Conservation (phyloP, 2,113 vertebrate genomes). For the Lamprotornis superbus region DNA sequence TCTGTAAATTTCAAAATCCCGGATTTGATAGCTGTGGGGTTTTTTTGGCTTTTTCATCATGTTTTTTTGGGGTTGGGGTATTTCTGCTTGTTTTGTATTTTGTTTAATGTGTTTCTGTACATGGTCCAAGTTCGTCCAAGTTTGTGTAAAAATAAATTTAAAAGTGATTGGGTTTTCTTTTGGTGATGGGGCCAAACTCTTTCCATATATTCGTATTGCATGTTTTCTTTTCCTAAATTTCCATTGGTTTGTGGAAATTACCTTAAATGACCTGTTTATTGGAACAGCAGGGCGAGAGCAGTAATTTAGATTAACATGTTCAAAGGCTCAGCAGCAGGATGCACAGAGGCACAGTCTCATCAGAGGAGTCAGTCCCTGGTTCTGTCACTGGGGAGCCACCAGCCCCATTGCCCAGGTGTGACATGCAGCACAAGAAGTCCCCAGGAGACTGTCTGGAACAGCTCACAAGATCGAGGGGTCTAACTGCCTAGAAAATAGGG, state of each 20-base stretch:
- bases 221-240: background rate
- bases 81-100: background rate
- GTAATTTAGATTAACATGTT: background rate
- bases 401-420: background rate
- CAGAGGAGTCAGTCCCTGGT: background rate
- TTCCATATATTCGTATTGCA: background rate
- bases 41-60: fast-evolving
- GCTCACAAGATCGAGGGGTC: background rate
- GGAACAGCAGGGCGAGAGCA: background rate
- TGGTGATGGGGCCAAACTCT: background rate
- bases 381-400: background rate
- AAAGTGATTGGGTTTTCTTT: background rate
- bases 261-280: background rate
- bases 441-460: background rate
- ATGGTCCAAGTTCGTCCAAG: fast-evolving
- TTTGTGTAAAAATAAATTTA: background rate
- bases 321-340: background rate
- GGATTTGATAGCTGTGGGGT: fast-evolving
- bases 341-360: fast-evolving
- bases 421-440: background rate
- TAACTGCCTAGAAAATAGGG: background rate
- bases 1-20: background rate
- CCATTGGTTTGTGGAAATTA: background rate
- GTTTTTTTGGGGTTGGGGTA: background rate
- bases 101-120: background rate